Evolutionary conservation across 2,888 invertebrate species (phyloP).

Genomic region (Ormia ochracea): DNA sequence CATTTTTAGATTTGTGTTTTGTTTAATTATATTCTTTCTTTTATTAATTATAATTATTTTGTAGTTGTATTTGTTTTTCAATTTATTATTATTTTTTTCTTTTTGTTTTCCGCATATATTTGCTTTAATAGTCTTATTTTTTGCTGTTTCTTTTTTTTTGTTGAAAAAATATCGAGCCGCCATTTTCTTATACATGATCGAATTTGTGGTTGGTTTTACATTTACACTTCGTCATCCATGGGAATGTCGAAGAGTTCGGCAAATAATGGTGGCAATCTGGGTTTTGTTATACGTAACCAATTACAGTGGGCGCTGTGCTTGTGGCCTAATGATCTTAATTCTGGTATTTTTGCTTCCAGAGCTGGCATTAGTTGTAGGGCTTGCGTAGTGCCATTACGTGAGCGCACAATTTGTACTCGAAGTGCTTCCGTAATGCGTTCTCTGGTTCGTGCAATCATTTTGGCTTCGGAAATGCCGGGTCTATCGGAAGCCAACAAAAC

Average conservation of each 20-base stretch:
- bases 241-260: slow-evolving; percentile 98
- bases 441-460: slow-evolving; percentile 86
- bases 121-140: slow-evolving; percentile 60
- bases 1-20: neutral
- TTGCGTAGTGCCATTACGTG: slow-evolving; percentile 75
- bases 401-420: slow-evolving; percentile 83
- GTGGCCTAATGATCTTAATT: slow-evolving; percentile 87
- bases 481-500: slow-evolving; percentile 90
- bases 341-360: slow-evolving; percentile 82
- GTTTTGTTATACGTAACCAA: slow-evolving; percentile 90
- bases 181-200: slow-evolving; percentile 30
- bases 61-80: slow-evolving; percentile 21
- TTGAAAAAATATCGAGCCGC: slow-evolving; percentile 47
- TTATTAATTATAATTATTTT: slow-evolving; percentile 25
- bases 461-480: slow-evolving; percentile 86
- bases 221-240: slow-evolving; percentile 82
- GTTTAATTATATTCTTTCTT: no score
- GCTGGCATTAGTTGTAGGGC: slow-evolving; percentile 77
- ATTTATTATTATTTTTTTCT: slow-evolving; percentile 32
- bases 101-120: slow-evolving; percentile 41
- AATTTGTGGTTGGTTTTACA: neutral
- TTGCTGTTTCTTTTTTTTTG: slow-evolving; percentile 39
- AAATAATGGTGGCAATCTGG: slow-evolving; percentile 93
- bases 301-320: slow-evolving; percentile 90
- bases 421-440: slow-evolving; percentile 92